These are phyloP conservation scores for Endotricha flammealis DNA, from an alignment of 2,888 invertebrate species.

Conservation along the genomic window DNA sequence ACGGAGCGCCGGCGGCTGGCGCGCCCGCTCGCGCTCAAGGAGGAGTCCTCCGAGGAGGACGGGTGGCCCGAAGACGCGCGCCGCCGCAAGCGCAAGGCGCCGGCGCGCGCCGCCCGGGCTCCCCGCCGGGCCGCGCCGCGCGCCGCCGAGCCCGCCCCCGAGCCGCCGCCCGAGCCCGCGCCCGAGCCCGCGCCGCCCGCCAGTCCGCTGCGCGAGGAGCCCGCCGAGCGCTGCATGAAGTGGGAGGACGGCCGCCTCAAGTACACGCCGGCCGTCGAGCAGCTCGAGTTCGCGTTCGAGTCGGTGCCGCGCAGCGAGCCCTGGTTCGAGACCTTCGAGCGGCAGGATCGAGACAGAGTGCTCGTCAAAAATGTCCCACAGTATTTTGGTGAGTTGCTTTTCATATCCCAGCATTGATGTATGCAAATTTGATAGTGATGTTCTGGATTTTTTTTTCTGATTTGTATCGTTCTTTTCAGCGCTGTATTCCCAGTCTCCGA, in stretches of 20 bases:
- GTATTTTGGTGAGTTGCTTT: conserved; percentile 76
- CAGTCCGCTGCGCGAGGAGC: conserved; percentile 48
- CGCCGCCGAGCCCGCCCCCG: conserved; percentile 20
- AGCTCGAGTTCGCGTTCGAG: conserved; percentile 86
- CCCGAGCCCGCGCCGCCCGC: conserved; percentile 26
- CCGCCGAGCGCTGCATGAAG: conserved; percentile 55
- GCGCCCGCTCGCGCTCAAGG: conserved; percentile 61
- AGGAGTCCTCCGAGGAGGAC: conserved; percentile 69
- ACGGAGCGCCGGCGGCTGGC: conserved; percentile 55
- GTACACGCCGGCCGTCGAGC: conserved; percentile 76
- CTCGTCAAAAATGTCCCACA: conserved; percentile 79
- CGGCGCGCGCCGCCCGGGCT: conserved; percentile 35
- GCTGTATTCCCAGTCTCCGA: conserved; percentile 79
- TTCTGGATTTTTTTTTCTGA: conserved; percentile 3
- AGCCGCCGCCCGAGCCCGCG: conserved; percentile 13
- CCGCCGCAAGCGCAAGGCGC: conserved; percentile 43
- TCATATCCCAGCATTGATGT: too few relatives aligned
- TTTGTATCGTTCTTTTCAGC: conserved; percentile 52
- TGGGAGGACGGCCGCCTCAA: conserved; percentile 69
- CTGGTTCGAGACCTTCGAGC: conserved; percentile 87
- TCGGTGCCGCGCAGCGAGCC: conserved; percentile 84
- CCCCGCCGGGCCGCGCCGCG: conserved; percentile 28
- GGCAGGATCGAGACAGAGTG: conserved; percentile 85
- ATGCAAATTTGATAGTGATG: conserved; percentile 20
- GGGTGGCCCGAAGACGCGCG: conserved; percentile 57